Percentiles rank a stretch among this genome's conserved stretches.
phyloP scores from a whole-genome alignment of 2,797 vertebrate species.

The Mareca strepera region DNA sequence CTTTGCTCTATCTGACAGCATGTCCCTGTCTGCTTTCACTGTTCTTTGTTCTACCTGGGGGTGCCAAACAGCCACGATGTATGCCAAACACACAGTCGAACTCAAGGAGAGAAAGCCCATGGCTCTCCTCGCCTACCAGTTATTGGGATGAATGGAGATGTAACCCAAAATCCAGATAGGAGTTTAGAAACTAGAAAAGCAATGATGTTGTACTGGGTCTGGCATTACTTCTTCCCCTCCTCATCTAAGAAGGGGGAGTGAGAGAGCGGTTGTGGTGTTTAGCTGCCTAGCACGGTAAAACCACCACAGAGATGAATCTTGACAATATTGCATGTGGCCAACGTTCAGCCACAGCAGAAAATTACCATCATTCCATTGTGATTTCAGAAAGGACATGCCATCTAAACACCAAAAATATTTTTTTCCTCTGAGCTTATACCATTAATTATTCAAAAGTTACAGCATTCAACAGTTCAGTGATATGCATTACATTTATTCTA shows the following conservation, averaged over 20 bases:
- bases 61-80: not conserved
- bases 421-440: not conserved
- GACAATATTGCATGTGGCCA: rapidly evolving
- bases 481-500: not conserved
- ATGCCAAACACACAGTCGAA: rapidly evolving
- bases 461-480: not conserved
- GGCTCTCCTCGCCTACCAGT: not conserved
- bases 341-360: not conserved
- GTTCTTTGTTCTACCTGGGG: not conserved
- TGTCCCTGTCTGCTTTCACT: not conserved
- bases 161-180: not conserved
- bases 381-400: not conserved
- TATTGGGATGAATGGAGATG: not conserved
- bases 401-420: not conserved
- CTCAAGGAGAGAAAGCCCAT: not conserved
- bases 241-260: too few species aligned
- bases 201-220: too few species aligned
- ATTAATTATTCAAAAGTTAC: not conserved
- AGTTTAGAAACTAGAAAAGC: not conserved
- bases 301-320: not conserved
- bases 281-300: too few species aligned
- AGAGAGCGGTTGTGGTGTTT: too few species aligned
- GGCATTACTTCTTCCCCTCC: too few species aligned
- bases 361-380: not conserved
- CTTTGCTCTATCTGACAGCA: not conserved